Evolutionary conservation across 2,113 vertebrate species (phyloP), one percentile per base, ranked within the genome.

Genomic region (Helogale parvula): DNA sequence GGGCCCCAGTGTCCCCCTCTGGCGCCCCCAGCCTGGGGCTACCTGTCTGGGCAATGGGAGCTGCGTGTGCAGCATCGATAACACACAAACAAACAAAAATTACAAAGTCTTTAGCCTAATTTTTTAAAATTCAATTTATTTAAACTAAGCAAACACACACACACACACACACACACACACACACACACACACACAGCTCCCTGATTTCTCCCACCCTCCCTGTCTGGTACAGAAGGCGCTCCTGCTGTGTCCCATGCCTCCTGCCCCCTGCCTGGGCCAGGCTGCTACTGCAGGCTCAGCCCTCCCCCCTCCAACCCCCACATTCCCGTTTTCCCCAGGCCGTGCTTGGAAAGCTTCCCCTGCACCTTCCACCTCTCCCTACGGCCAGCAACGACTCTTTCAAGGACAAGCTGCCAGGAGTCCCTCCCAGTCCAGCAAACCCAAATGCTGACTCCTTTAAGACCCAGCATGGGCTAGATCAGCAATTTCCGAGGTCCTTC

Each of bases 191-290:
- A 47, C 47, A 16, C 15, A 21, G 47, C 50, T 79, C 47, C 16
- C 45, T 33, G 17, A 52, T 52, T 79, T 13, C 76, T 52, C 31
- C 16, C 47, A 23, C 31, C 29, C 47, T 33, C 17, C 21, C 33
- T 7, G 16, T 16, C 45, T 16, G 33, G 38, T 16, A 0, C 2
- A 2, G 17, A 77, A 96, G 38, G 3, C 5, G 0, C 31, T 33
- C 2, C 2, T 1, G 29, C 38, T 6, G 9, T 45, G 12, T 27
- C 29, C 45, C 41, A 0, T 0, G 0, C 14, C 33, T 11, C 23
- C 45, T 11, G 10, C 90, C 45, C 33, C 33, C 14, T 9, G 38
- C 16, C 45, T 57, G 10, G 33, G 15, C 45, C 38, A 81, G n/a
- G 11, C 19, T 5, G 60, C 29, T 54, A 7, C 41, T 0, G 25